A percentile compares a stretch with the other conserved stretches of the same genome.
Evolutionary conservation across 2,888 invertebrate genomes (phyloP).

Genomic region (Zaprionus obscuricornis): DNA sequence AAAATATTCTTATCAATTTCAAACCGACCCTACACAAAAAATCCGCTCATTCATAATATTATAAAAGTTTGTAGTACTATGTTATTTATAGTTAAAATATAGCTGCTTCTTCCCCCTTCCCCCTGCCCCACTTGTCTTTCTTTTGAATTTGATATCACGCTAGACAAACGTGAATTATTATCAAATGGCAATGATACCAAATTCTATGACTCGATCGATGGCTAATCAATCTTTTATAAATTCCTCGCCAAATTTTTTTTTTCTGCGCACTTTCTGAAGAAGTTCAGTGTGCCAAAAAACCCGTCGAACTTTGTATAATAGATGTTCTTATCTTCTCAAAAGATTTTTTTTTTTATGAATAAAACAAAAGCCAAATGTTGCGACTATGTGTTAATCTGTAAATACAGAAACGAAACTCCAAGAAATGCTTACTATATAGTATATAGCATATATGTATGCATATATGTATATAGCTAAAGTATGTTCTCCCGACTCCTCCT

Average conservation of each 20-base stretch:
- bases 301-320: slow-evolving; percentile 14
- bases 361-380: not conserved
- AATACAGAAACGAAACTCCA: no score
- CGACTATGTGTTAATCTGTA: slow-evolving; percentile 25
- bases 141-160: slow-evolving; percentile 65
- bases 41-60: slow-evolving; percentile 39
- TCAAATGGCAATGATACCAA: not conserved
- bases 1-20: slow-evolving; percentile 45
- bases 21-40: no score
- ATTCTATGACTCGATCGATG: slow-evolving; percentile 10
- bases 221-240: slow-evolving; percentile 31
- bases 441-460: no score
- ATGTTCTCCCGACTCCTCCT: slow-evolving; percentile 22
- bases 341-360: no score
- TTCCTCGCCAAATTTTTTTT: slow-evolving; percentile 13
- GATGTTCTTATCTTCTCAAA: slow-evolving; percentile 34
- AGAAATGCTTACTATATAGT: no score
- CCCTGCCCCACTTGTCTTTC: no score
- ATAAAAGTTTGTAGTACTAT: no score
- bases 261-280: slow-evolving; percentile 44
- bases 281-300: slow-evolving; percentile 68
- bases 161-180: slow-evolving; percentile 49
- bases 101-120: slow-evolving; percentile 10
- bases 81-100: slow-evolving; percentile 32
- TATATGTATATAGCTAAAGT: not conserved